phyloP scores from a whole-genome alignment of 1,140 invertebrate species.

The Cydia fagiglandana region DNA sequence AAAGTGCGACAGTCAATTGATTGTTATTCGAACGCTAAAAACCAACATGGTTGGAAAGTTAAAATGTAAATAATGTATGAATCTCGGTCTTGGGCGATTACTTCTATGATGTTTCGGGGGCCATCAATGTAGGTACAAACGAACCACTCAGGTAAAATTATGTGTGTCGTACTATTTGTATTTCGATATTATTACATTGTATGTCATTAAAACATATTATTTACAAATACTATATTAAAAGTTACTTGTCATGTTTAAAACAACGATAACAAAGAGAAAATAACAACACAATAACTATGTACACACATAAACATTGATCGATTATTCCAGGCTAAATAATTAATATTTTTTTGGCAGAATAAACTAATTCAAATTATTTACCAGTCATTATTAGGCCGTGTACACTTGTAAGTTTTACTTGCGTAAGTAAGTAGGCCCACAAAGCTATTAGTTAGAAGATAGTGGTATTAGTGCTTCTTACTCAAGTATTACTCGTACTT shows the following conservation, averaged over 20 bases:
- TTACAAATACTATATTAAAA: slow-evolving; percentile 31
- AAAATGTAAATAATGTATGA: no score
- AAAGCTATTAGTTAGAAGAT: neutral
- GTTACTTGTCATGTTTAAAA: slow-evolving; percentile 23
- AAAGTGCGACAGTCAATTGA: no score
- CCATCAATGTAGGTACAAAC: neutral
- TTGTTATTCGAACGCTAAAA: no score
- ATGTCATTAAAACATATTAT: slow-evolving; percentile 32
- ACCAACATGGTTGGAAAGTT: no score
- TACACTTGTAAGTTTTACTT: neutral
- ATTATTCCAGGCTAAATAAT: slow-evolving; percentile 4
- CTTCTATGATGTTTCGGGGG: neutral
- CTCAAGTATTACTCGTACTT: no score
- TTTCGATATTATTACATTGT: neutral
- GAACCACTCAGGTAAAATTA: neutral
- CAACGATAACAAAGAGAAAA: slow-evolving; percentile 18
- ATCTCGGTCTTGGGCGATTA: neutral
- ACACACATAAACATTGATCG: slow-evolving; percentile 13
- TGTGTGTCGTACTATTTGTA: neutral
- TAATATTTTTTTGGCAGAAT: slow-evolving; percentile 8
- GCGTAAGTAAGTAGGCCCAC: neutral
- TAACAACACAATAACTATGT: slow-evolving; percentile 16
- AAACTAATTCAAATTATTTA: slow-evolving; percentile 7
- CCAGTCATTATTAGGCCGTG: neutral
- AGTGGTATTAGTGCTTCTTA: no score